Evolutionary conservation across 2,888 invertebrate species (phyloP).

Genomic region (Eupithecia subumbrata): DNA sequence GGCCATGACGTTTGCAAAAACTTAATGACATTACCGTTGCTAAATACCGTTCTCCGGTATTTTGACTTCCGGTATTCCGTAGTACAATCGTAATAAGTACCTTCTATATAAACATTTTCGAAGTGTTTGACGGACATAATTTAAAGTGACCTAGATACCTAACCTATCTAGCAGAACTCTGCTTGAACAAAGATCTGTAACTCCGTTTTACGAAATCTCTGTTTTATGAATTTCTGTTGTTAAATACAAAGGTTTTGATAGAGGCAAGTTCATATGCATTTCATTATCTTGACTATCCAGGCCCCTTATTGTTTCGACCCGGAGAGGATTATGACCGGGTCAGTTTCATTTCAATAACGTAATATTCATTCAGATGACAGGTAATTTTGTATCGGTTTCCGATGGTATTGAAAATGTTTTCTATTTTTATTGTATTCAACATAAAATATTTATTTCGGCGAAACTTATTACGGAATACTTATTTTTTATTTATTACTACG

Average conservation of each 20-base stretch:
- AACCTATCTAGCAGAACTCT: no score
- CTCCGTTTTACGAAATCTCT: not conserved
- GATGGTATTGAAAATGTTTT: not conserved
- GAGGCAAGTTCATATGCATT: conserved; percentile 23
- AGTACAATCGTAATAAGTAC: no score
- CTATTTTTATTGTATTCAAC: not conserved
- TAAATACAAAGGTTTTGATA: not conserved
- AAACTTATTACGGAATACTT: not conserved
- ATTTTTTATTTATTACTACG: no score
- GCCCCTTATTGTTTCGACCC: conserved; percentile 21
- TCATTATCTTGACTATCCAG: conserved; percentile 32
- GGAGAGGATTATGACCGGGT: conserved; percentile 28
- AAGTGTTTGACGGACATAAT: no score
- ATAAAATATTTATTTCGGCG: not conserved
- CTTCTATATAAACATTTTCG: no score
- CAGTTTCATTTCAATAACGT: conserved; percentile 12
- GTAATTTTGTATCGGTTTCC: not conserved
- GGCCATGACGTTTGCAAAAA: no score
- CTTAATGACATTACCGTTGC: no score
- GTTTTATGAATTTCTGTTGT: not conserved
- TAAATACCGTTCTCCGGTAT: no score
- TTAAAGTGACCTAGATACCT: no score
- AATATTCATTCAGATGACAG: conserved; percentile 5
- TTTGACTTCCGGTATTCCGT: no score
- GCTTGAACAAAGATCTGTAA: not conserved